phyloP scores from a whole-genome alignment of 2,888 invertebrate genomes.

The Athripsodes cinereus region DNA sequence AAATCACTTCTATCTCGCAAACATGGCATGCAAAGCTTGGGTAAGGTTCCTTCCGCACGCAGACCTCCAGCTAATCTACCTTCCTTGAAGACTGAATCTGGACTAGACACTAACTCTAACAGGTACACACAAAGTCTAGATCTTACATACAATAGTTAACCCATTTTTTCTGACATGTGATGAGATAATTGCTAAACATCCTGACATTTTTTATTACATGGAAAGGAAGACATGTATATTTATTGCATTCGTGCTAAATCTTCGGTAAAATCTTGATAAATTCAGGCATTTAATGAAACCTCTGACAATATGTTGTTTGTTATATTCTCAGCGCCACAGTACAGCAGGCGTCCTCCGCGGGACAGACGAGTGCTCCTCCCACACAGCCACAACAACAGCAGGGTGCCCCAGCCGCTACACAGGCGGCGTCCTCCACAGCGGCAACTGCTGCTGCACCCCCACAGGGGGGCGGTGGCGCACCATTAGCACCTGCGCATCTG shows the following conservation, averaged over 20 bases:
- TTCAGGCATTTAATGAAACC: too few relatives aligned
- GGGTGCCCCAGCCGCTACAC: background rate
- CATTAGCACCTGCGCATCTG: conserved; percentile 31
- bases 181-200: too few relatives aligned
- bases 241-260: too few relatives aligned
- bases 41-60: conserved; percentile 96
- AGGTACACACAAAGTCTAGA: conserved; percentile 22
- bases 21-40: conserved; percentile 99
- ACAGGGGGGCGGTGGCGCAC: conserved; percentile 24
- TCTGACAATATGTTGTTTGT: too few relatives aligned
- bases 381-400: background rate
- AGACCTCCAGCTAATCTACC: conserved; percentile 98
- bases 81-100: conserved; percentile 93
- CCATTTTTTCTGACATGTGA: too few relatives aligned
- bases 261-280: too few relatives aligned
- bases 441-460: background rate
- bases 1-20: conserved; percentile 89
- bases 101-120: conserved; percentile 45
- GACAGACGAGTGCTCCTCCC: background rate
- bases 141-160: too few relatives aligned
- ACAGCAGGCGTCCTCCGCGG: background rate
- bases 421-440: background rate
- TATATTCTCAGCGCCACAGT: too few relatives aligned
- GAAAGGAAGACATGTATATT: too few relatives aligned
- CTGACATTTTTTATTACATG: too few relatives aligned